A percentile compares a stretch with the other conserved stretches of the same genome.
These are phyloP conservation scores for Netelia inedita DNA, from an alignment of 2,888 invertebrate genomes.

Conservation along the genomic window DNA sequence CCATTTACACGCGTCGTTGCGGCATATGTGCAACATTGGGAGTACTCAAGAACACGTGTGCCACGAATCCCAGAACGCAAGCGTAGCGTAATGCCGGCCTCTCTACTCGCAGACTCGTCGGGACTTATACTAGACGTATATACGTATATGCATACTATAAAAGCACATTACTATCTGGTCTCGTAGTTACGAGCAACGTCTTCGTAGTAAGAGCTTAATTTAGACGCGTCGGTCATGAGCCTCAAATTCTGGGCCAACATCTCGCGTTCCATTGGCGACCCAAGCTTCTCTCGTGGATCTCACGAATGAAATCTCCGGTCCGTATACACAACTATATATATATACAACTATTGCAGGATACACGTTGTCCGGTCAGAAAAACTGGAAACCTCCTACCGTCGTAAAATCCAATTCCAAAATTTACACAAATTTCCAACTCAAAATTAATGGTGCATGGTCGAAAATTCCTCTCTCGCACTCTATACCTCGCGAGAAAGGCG, in stretches of 20 bases:
- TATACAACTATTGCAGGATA: not conserved
- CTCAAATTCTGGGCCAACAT: conserved; percentile 67
- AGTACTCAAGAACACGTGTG: conserved; percentile 35
- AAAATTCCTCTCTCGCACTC: not conserved
- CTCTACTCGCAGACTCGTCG: not conserved
- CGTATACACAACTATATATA: not conserved
- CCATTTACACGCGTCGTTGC: not conserved
- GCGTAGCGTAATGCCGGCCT: conserved; percentile 36
- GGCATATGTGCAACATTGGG: not conserved
- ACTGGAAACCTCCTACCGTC: not conserved
- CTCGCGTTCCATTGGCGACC: conserved; percentile 52
- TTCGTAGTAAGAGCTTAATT: conserved; percentile 68
- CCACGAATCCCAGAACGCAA: conserved; percentile 21
- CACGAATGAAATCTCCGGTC: conserved; percentile 24
- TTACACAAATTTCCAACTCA: not conserved
- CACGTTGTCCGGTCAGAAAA: not conserved
- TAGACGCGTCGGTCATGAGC: conserved; percentile 66
- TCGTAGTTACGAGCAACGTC: conserved; percentile 49
- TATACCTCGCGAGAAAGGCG: conserved; percentile 19
- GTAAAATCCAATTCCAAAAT: conserved; percentile 4
- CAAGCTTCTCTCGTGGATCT: conserved; percentile 23
- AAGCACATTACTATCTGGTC: conserved; percentile 47
- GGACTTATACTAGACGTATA: conserved; percentile 3
- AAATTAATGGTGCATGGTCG: conserved; percentile 13
- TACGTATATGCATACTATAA: conserved; percentile 16